These are phyloP conservation scores for Gallinago paraguaiae DNA, from an alignment of 2,113 vertebrate genomes.

Conservation along the genomic window DNA sequence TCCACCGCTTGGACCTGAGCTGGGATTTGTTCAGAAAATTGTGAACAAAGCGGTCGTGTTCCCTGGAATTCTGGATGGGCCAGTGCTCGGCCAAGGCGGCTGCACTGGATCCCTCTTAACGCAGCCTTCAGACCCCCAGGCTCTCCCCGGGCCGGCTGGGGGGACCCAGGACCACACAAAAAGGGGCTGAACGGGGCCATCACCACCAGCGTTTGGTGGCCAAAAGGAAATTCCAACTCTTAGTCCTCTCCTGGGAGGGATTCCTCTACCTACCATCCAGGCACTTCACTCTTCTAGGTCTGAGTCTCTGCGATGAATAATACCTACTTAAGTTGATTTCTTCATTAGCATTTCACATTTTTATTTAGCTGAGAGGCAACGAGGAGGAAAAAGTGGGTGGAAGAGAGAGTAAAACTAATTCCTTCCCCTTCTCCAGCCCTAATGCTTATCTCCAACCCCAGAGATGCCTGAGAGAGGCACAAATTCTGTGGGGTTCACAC, in stretches of 20 bases:
- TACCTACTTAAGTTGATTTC: background rate
- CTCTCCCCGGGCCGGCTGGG: background rate
- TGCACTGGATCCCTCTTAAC: background rate
- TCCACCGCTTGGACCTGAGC: background rate
- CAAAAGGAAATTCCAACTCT: background rate
- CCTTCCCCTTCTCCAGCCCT: background rate
- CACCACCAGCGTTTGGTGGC: background rate
- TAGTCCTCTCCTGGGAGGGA: background rate
- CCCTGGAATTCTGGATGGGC: background rate
- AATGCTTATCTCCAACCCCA: background rate
- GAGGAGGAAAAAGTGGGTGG: background rate
- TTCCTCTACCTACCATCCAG: background rate
- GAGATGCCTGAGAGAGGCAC: background rate
- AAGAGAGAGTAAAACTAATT: background rate
- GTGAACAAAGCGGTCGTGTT: background rate
- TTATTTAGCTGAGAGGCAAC: background rate
- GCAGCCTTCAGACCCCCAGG: background rate
- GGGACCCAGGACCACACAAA: background rate
- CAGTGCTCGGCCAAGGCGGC: background rate
- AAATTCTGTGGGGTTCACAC: background rate
- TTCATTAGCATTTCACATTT: slow-evolving; percentile 3
- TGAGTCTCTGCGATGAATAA: background rate
- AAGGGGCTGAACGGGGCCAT: background rate
- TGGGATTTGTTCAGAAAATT: background rate
- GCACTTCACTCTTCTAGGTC: background rate